A percentile compares a stretch with the other conserved stretches of the same genome.
phyloP scores from a whole-genome alignment of 2,888 invertebrate species.

The Himalopsyche anomala region DNA sequence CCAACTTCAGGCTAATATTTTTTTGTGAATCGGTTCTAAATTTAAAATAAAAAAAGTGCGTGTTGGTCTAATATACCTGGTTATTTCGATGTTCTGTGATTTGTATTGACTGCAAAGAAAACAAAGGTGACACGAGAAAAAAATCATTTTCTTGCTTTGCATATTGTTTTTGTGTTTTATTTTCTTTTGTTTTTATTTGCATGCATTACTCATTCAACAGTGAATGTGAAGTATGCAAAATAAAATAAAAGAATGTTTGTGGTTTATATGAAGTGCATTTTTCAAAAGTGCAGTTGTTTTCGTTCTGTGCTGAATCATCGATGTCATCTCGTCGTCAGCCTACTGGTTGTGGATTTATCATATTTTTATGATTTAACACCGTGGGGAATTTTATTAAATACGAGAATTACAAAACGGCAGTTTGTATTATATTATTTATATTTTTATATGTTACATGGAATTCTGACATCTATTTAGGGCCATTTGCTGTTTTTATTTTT shows the following conservation, averaged over 20 bases:
- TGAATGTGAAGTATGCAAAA: background rate
- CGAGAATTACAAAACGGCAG: background rate
- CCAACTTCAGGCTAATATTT: conserved; percentile 20
- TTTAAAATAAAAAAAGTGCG: conserved; percentile 22
- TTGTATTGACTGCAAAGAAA: background rate
- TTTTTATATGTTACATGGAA: conserved; percentile 4
- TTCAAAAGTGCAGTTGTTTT: conserved; percentile 38
- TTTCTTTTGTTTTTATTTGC: background rate
- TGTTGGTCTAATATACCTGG: background rate
- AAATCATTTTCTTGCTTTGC: background rate
- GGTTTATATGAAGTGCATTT: conserved; percentile 20
- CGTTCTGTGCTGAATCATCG: conserved; percentile 25
- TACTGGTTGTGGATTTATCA: background rate
- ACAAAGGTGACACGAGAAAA: background rate
- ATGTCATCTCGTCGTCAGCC: background rate
- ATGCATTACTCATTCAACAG: conserved; percentile 13
- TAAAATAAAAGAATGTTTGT: conserved; percentile 10
- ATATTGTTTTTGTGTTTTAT: background rate
- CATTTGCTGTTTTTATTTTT: too few relatives aligned
- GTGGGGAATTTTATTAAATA: background rate
- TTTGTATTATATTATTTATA: background rate
- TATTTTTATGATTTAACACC: background rate
- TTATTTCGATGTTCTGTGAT: conserved; percentile 21
- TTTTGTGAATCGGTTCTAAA: conserved; percentile 2
- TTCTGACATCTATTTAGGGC: background rate